phyloP scores from a whole-genome alignment of 2,888 invertebrate genomes.

The Autographa gamma region DNA sequence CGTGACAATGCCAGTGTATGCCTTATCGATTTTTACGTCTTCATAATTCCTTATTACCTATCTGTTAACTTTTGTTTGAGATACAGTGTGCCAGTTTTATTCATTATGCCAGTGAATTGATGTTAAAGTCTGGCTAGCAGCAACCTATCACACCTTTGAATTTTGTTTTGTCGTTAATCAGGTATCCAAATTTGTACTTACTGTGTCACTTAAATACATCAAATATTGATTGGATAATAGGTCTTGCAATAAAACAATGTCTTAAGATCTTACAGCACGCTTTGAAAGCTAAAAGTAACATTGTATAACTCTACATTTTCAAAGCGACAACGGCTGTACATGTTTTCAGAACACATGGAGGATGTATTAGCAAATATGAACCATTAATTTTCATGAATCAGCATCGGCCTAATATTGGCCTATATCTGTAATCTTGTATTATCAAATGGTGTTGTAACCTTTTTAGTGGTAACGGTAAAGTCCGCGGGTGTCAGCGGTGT shows the following conservation, averaged over 20 bases:
- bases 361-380: too few species aligned
- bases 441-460: constrained; percentile 27
- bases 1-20: constrained; percentile 43
- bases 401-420: neutral
- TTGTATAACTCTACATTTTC: too few species aligned
- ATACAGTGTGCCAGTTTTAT: neutral
- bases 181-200: too few species aligned
- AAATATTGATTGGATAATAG: too few species aligned
- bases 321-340: too few species aligned
- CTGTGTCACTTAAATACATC: too few species aligned
- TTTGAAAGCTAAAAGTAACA: too few species aligned
- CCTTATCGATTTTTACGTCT: constrained; percentile 32
- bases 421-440: neutral
- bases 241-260: too few species aligned
- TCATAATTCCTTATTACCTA: constrained; percentile 10
- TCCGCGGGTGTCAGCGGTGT: constrained; percentile 22
- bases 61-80: neutral
- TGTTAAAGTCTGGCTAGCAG: neutral
- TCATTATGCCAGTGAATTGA: neutral
- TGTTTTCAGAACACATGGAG: too few species aligned
- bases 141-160: neutral
- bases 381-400: too few species aligned
- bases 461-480: constrained; percentile 22
- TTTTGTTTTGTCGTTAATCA: too few species aligned
- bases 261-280: too few species aligned